Conservation (phyloP, 2,888 invertebrate species). For the Phyllotreta cruciferae region DNA sequence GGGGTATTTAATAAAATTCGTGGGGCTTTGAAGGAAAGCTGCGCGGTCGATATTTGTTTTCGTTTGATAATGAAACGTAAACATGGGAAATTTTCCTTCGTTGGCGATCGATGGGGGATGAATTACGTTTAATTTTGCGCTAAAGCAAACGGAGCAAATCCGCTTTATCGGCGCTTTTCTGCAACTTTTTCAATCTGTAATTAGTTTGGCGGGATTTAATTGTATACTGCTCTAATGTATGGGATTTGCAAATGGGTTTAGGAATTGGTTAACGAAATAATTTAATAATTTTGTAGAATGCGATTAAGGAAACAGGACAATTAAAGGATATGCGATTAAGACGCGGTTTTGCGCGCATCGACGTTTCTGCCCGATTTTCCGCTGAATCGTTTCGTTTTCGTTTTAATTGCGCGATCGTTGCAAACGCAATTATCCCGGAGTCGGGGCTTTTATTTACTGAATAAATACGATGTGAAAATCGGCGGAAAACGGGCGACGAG, state of each 20-base stretch:
- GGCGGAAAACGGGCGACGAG: conserved; percentile 41
- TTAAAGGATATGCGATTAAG: conserved; percentile 12
- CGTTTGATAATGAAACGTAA: conserved; percentile 49
- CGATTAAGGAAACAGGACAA: conserved; percentile 15
- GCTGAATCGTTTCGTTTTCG: conserved; percentile 57
- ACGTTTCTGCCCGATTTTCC: conserved; percentile 50
- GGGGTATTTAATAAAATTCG: no score
- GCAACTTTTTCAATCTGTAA: not conserved
- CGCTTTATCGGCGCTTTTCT: not conserved
- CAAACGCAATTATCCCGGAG: conserved; percentile 58
- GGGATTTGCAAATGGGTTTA: not conserved
- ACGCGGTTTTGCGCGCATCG: conserved; percentile 4
- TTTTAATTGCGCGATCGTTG: conserved; percentile 59
- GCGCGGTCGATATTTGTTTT: conserved; percentile 44
- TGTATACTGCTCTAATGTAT: not conserved
- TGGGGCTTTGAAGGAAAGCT: conserved; percentile 33
- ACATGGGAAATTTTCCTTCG: conserved; percentile 40
- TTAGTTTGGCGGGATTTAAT: not conserved
- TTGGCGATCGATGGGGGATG: conserved; percentile 41
- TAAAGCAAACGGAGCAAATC: conserved; percentile 29
- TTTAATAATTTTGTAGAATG: conserved; percentile 17
- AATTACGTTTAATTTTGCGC: conserved; percentile 44
- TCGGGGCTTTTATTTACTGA: conserved; percentile 56
- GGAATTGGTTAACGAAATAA: conserved; percentile 23
- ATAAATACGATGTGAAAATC: conserved; percentile 55